Base-by-base conservation (phyloP, 2,888 invertebrate species). In the Cremastinae sp. region DNA sequence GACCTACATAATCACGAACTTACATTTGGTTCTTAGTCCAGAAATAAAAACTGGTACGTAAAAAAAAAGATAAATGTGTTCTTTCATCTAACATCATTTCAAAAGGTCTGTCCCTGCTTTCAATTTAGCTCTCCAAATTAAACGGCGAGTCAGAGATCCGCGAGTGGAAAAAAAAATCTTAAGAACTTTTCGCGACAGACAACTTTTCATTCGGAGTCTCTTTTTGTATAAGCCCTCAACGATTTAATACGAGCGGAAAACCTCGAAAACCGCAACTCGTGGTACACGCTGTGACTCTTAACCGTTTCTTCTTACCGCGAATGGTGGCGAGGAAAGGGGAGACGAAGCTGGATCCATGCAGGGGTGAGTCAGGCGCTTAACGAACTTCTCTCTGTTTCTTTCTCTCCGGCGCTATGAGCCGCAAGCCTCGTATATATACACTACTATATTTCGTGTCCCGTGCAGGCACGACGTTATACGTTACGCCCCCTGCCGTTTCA, bases 401-500 rank as follows among this genome's bases (percentile, higher is more conserved):
- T 28, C 28, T 28, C 28, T 28, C 22, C 47, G 47, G 77, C 65
- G 66, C 65, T 70, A 77, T 77, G 59, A 76, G 70, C 77, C 73
- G 58, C 77, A 66, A 77, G 53, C 41, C 66, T 61, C 55, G 45
- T 53, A 20, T 51, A 64, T 77, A 70, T 66, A 5, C 28, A 28
- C 28, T 28, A 66, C 64, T 77, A 77, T n/a, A n/a, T 77, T 77
- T 66, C 73, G 76, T 56, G 76, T 77, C 76, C 70, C 70, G 74
- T 65, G 74, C 76, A 77, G 69, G 59, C 73, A 37, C 61, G 28
- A 53, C 49, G 61, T 68, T 49, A 56, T 66, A 66, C 61, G 55
- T 56, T 58, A 72, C 37, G 18, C 59, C 61, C 49, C 61, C 66
- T 70, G 9, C 61, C 70, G 37, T 51, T 72, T 72, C 51, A 58